Evolutionary conservation across 1,140 invertebrate genomes (phyloP), one percentile per base, ranked within the genome.

Genomic region (honey bee (Apis mellifera)): DNA sequence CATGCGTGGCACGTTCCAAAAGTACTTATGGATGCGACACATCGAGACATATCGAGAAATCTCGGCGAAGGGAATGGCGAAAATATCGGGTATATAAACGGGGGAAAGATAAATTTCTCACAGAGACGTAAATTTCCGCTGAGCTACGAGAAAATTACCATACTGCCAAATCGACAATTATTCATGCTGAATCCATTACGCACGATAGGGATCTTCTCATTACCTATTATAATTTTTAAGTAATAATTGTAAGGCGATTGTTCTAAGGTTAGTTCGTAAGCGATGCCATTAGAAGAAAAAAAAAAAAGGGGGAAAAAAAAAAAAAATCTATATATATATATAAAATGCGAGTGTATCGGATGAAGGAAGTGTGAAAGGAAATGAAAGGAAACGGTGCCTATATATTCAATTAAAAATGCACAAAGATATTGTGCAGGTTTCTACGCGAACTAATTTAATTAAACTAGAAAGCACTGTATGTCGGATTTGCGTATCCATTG

Each of bases 81-180:
- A 26, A 64, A 55, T n/a, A 64, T 55, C 78, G 32, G 55, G 50
- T 65, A 55, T 42, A 42, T 54, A 77, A n/a, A n/a, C 15, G 15
- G 59, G 76, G 83, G 55, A 74, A 50, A 23, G 81, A 72, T 32
- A 21, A 42, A 42, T 42, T 42, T 55, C 48, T 64, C 74, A 80
- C 65, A 86, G 69, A 83, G 78, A 88, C 89, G 82, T 89, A 90
- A 90, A 88, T 89, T 90, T 90, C 85, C 89, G 85, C 89, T 91
- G 89, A 91, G 89, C 89, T 84, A 92, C 78, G 90, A 89, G 87
- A 90, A 92, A 92, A 93, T 92, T 93, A 89, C 92, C 92, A 92
- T 93, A 94, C 93, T 94, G 93, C 93, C 93, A 94, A 94, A 94
- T 92, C 90, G 93, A 94, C 90, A 93, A 94, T 93, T 94, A 92